Evolutionary conservation across 2,113 vertebrate genomes (phyloP), one percentile per base, ranked within the genome.

Genomic region (Ctenomys sociabilis): DNA sequence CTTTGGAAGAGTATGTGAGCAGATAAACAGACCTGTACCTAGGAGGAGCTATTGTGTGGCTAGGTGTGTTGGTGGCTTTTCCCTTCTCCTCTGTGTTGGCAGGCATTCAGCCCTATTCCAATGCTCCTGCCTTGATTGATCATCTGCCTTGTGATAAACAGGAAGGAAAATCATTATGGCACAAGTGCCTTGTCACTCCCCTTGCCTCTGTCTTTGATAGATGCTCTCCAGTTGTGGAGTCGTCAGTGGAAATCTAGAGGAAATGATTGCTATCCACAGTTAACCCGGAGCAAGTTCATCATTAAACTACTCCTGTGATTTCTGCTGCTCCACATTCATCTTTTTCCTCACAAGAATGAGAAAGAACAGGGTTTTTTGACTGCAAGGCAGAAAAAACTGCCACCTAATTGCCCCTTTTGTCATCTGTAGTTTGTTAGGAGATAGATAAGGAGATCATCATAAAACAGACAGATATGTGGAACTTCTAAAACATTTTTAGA

Each of bases 101-200:
- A 78, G 17, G 92, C 3, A 10, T 4, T 78, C 37, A 73, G 61
- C 32, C 61, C 26, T 2, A 4, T 75, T 75, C 5, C 6, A 57
- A n/a, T 2, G 9, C 68, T 81, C 52, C 87, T 85, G 14, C 64
- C 86, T 43, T 90, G 88, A 98, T 96, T 0, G 4, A 98, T 98
- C 97, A 95, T 94, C 85, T 89, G 95, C 59, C 91, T 91, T 80
- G 80, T 85, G 95, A 97, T 97, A 96, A 98, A 96, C 96, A 95
- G 86, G 96, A 98, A 97, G 68, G 97, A 84, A 98, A 98, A 98
- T 98, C 97, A 97, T 97, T 98, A 64, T 59, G 66, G 80, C 95
- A 96, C 72, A 92, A 97, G 85, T 24, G 37, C 89, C 97, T 97
- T 97, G 88, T 98, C 96, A 93, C 91, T 91, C 82, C 88, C 45